Evolutionary conservation across 1,140 invertebrate species (phyloP).

Genomic region (Planococcus citri): DNA sequence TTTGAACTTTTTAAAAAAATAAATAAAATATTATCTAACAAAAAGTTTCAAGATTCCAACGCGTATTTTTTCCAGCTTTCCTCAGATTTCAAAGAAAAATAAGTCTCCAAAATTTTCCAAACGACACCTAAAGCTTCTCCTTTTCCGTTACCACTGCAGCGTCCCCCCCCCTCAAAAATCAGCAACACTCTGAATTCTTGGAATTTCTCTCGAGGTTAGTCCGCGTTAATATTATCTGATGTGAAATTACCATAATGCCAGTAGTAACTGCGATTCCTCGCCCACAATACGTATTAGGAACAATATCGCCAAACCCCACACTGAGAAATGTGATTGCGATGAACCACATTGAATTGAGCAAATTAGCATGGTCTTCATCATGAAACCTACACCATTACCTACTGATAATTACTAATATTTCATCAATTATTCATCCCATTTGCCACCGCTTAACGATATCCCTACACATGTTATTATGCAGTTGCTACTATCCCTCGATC

Average conservation of each 20-base stretch:
- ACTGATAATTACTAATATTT: constrained; percentile 18
- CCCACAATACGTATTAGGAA: constrained; percentile 99
- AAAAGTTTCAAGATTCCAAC: too few species aligned
- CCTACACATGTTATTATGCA: too few species aligned
- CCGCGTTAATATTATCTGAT: not conserved
- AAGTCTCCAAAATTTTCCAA: too few species aligned
- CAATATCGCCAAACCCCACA: constrained; percentile 98
- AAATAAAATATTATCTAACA: too few species aligned
- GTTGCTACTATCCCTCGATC: too few species aligned
- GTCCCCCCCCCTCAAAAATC: too few species aligned
- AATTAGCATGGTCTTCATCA: constrained; percentile 92
- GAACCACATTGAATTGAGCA: constrained; percentile 97
- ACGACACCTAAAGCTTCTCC: too few species aligned
- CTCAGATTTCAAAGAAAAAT: too few species aligned
- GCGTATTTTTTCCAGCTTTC: too few species aligned
- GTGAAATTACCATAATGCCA: constrained; percentile 87
- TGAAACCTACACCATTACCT: constrained; percentile 58
- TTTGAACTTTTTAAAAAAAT: too few species aligned
- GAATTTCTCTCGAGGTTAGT: not conserved
- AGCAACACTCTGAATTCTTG: not conserved
- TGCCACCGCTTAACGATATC: not conserved
- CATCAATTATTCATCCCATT: not conserved
- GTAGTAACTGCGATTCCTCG: constrained; percentile 94
- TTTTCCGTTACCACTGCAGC: too few species aligned
- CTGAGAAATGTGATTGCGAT: constrained; percentile 96